These are phyloP conservation scores for Hippocampus comes DNA, from an alignment of 2,113 vertebrate species.

Conservation along the genomic window DNA sequence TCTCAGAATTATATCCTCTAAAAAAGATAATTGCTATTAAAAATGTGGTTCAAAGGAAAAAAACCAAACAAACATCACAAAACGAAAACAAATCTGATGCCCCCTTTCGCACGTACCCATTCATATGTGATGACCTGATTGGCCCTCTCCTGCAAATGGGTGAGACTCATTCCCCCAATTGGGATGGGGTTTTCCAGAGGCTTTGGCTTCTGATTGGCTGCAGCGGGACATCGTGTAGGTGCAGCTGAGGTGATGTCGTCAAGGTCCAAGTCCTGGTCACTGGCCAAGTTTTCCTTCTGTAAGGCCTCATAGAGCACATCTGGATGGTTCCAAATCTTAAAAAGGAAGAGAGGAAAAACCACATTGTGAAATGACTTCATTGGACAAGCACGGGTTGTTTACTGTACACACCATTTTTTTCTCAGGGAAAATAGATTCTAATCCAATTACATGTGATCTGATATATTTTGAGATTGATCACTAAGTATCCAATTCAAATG, in stretches of 20 bases:
- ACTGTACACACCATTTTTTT: neutral
- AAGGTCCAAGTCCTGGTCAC: constrained; percentile 90
- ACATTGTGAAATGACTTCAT: neutral
- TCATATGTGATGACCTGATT: constrained; percentile 93
- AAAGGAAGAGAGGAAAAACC: neutral
- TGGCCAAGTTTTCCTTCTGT: constrained; percentile 91
- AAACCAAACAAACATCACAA: neutral
- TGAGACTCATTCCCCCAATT: constrained; percentile 82
- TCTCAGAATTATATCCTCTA: neutral
- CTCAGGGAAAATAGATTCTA: no score
- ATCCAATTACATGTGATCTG: no score
- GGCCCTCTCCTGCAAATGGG: constrained; percentile 86
- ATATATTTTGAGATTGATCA: no score
- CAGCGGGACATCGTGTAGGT: constrained; percentile 71
- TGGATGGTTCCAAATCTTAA: constrained; percentile 95
- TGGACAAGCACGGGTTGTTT: neutral
- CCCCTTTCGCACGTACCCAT: constrained; percentile 77
- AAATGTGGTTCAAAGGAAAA: neutral
- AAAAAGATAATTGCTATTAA: neutral
- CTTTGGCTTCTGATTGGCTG: constrained; percentile 80
- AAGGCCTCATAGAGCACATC: constrained; percentile 92
- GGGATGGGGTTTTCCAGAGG: constrained; percentile 75
- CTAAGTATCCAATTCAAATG: no score
- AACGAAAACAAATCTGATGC: neutral
- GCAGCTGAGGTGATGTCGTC: constrained; percentile 85